These are phyloP conservation scores for Cataglyphis cursor DNA, from an alignment of 2,888 invertebrate genomes.

Conservation along the genomic window DNA sequence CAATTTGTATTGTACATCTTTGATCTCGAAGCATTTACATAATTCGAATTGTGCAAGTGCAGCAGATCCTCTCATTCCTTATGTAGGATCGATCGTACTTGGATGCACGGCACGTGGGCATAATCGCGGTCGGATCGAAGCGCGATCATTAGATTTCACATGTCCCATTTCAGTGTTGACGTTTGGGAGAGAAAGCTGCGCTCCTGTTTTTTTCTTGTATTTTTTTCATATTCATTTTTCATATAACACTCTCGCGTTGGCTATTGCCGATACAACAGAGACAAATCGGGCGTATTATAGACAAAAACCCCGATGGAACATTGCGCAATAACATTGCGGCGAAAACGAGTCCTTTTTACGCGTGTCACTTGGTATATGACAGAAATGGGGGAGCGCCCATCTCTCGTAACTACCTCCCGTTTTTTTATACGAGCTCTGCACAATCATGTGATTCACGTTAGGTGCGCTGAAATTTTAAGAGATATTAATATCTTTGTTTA, in stretches of 20 bases:
- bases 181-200: slow-evolving; percentile 53
- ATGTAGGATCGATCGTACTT: neutral
- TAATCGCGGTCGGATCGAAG: slow-evolving; percentile 6
- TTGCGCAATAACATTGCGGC: slow-evolving; percentile 33
- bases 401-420: neutral
- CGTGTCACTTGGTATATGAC: neutral
- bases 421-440: neutral
- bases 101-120: slow-evolving; percentile 13
- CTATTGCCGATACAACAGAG: neutral
- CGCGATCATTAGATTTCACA: slow-evolving; percentile 28
- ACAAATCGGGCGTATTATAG: neutral
- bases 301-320: slow-evolving; percentile 5
- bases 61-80: neutral
- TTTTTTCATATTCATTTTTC: slow-evolving; percentile 20
- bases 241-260: neutral
- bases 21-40: neutral
- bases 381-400: neutral
- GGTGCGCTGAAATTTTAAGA: neutral
- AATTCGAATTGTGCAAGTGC: neutral
- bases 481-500: neutral
- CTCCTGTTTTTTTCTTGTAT: slow-evolving; percentile 12
- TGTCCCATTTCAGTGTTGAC: slow-evolving; percentile 30
- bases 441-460: neutral
- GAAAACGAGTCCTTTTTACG: neutral
- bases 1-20: neutral